Conservation (phyloP, 2,113 vertebrate genomes). For the Bambusicola thoracicus region DNA sequence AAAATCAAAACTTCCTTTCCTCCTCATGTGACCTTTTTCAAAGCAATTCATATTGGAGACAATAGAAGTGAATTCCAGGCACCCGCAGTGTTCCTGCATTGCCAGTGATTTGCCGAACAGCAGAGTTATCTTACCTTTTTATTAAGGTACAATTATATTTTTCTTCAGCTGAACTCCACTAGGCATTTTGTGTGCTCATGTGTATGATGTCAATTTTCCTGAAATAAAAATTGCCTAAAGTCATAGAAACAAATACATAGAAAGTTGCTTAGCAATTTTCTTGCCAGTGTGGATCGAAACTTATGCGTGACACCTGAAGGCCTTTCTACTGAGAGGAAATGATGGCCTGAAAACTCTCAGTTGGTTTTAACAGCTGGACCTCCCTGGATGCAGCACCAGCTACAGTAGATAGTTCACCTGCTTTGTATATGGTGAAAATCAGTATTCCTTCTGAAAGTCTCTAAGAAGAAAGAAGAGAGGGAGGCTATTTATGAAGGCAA, state of each 20-base stretch:
- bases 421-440: not conserved
- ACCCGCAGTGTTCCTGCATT: constrained; percentile 69
- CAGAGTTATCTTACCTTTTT: constrained; percentile 68
- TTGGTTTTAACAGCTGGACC: not conserved
- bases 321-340: not conserved
- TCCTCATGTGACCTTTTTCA: constrained; percentile 80
- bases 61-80: constrained; percentile 80
- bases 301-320: not conserved
- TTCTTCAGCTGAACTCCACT: constrained; percentile 18
- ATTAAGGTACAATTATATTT: constrained; percentile 61
- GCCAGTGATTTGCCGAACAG: constrained; percentile 42
- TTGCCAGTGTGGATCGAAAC: not conserved
- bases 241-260: not conserved
- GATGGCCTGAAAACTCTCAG: not conserved
- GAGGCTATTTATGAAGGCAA: not conserved
- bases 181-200: not conserved
- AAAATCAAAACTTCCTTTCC: constrained; percentile 85
- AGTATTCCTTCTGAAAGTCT: not conserved
- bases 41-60: constrained; percentile 78
- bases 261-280: not conserved
- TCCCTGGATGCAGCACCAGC: not conserved
- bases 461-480: not conserved
- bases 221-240: not conserved
- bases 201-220: not conserved
- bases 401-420: not conserved